Evolutionary conservation across 1,140 invertebrate species (phyloP).

Genomic region (Theocolax elegans): DNA sequence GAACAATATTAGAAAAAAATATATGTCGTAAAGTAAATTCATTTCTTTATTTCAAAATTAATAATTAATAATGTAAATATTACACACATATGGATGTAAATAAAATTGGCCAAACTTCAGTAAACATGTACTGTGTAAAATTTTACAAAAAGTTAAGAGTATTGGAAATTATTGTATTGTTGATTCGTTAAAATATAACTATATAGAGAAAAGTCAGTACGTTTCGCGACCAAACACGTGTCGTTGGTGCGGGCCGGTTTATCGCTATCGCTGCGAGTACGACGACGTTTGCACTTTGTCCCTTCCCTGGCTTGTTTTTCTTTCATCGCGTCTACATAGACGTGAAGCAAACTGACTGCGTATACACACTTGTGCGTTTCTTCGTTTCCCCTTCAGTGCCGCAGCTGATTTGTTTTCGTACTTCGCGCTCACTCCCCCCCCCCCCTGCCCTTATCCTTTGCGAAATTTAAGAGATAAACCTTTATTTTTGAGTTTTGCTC

Average conservation of each 20-base stretch:
- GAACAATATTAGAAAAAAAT: too few relatives aligned
- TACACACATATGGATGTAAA: too few relatives aligned
- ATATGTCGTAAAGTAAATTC: too few relatives aligned
- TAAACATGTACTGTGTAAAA: too few relatives aligned
- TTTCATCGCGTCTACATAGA: background rate
- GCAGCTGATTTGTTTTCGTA: conserved; percentile 16
- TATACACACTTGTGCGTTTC: background rate
- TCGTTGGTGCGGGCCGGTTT: background rate
- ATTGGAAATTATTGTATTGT: too few relatives aligned
- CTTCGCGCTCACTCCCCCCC: background rate
- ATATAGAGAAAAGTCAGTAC: too few relatives aligned
- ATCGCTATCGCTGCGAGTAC: background rate
- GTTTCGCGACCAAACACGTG: background rate
- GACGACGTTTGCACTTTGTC: conserved; percentile 7
- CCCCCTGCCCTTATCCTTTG: too few relatives aligned
- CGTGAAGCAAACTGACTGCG: background rate
- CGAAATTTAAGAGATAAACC: background rate
- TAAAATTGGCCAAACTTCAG: too few relatives aligned
- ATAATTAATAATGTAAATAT: too few relatives aligned
- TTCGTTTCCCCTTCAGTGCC: background rate
- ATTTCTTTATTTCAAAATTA: too few relatives aligned
- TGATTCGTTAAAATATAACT: too few relatives aligned
- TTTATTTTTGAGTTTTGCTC: background rate
- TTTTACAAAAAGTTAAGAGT: too few relatives aligned
- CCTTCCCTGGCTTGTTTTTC: background rate